phyloP scores from a whole-genome alignment of 1,140 invertebrate genomes.

The Cydia amplana region DNA sequence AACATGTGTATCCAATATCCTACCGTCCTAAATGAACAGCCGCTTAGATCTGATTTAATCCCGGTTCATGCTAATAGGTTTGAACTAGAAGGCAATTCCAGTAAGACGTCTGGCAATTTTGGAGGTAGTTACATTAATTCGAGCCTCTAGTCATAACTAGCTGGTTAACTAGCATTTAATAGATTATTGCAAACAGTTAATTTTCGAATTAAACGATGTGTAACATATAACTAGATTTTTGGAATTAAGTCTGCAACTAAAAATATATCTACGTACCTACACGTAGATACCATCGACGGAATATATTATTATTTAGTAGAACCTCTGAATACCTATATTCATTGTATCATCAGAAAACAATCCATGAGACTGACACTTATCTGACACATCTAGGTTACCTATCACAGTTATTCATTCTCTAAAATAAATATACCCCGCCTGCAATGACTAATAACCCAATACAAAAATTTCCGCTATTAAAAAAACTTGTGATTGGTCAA shows the following conservation, averaged over 20 bases:
- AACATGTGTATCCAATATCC: background rate
- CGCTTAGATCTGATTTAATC: conserved; percentile 45
- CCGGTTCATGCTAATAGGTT: conserved; percentile 49
- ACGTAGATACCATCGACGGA: no score
- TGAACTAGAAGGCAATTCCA: conserved; percentile 28
- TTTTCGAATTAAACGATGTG: background rate
- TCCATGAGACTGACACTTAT: no score
- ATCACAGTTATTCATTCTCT: no score
- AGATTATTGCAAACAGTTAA: background rate
- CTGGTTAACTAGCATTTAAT: background rate
- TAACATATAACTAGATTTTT: background rate
- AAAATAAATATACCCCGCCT: no score
- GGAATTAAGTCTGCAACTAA: background rate
- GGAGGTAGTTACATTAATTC: conserved; percentile 40
- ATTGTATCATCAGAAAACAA: no score
- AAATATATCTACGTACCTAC: background rate
- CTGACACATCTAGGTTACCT: no score
- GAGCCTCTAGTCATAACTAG: background rate
- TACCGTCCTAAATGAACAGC: background rate
- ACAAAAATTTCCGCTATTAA: no score
- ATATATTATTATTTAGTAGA: no score
- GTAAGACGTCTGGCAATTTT: conserved; percentile 42
- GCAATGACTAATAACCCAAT: no score
- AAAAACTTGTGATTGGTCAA: no score
- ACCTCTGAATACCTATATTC: no score